phyloP scores from a whole-genome alignment of 2,888 invertebrate species.

The Tipula helvola region DNA sequence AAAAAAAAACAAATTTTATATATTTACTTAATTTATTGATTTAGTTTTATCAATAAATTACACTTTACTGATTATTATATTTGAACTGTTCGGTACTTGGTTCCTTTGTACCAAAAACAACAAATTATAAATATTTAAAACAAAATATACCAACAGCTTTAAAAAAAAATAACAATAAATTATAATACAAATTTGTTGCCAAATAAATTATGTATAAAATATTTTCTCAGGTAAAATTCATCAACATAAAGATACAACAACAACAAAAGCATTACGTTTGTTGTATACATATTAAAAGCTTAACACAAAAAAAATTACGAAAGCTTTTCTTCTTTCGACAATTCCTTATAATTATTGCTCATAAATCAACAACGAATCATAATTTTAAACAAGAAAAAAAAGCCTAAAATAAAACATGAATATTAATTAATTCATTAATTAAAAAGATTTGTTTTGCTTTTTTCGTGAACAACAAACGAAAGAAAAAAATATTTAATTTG shows the following conservation, averaged over 20 bases:
- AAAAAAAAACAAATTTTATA: not conserved
- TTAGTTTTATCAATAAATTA: not conserved
- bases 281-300: not conserved
- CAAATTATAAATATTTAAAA: not conserved
- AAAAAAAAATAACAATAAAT: not conserved
- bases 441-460: not conserved
- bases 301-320: not conserved
- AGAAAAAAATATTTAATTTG: not conserved
- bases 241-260: not conserved
- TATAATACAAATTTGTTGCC: conserved; percentile 4
- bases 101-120: not conserved
- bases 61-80: not conserved
- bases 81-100: not conserved
- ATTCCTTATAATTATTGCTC: not conserved
- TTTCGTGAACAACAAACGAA: not conserved
- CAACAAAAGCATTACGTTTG: not conserved
- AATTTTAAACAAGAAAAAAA: not conserved
- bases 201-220: not conserved
- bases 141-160: not conserved
- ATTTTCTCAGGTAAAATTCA: not conserved
- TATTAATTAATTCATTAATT: not conserved
- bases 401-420: not conserved
- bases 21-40: not conserved
- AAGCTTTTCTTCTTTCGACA: not conserved
- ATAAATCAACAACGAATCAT: not conserved